A percentile compares a stretch with the other conserved stretches of the same genome.
Conservation (phyloP, 2,797 vertebrate genomes). For the Amazonetta brasiliensis region DNA sequence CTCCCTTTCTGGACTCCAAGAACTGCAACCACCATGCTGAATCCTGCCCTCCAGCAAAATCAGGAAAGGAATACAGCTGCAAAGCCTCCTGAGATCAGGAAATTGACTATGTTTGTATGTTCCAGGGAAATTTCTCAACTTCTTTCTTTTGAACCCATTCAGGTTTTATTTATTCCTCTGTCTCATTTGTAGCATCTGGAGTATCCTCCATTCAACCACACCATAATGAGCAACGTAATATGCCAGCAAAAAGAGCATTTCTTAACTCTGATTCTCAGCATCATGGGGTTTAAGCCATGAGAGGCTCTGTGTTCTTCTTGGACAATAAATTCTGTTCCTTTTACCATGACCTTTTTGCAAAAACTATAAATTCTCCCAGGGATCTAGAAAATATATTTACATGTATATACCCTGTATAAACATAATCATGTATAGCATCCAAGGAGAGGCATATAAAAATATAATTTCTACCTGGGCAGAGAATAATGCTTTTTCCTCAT, state of each 20-base stretch:
- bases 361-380: not conserved
- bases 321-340: not conserved
- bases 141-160: not conserved
- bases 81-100: not conserved
- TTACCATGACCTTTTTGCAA: not conserved
- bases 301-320: not conserved
- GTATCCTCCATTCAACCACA: not conserved
- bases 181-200: not conserved
- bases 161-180: not conserved
- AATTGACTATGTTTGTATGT: not conserved
- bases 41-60: not conserved
- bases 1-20: not conserved
- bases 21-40: not conserved
- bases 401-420: not conserved
- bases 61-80: not conserved
- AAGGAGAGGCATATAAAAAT: not conserved
- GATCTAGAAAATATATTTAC: not conserved
- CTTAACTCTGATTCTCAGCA: not conserved
- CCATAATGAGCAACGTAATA: not conserved
- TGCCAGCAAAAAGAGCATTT: not conserved
- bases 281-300: not conserved
- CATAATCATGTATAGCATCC: not conserved
- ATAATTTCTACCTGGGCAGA: not conserved
- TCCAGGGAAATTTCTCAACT: not conserved
- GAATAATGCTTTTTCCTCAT: not conserved